Conservation (phyloP, 2,888 invertebrate species). For the Cinara cedri region DNA sequence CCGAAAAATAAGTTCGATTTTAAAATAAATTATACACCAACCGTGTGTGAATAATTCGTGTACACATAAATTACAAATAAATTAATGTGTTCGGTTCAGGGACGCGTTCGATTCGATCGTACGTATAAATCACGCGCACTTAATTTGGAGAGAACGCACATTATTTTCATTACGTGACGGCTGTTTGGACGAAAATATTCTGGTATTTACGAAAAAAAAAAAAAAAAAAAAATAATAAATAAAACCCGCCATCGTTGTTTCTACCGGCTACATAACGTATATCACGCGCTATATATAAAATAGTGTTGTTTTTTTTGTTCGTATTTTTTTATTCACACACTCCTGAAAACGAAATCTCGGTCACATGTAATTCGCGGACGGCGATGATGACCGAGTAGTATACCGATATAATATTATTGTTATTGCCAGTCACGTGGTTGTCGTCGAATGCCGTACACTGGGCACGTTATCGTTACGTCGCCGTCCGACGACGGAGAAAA, state of each 20-base stretch:
- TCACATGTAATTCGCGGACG: background rate
- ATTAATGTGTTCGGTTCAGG: constrained; percentile 11
- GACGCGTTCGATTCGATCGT: constrained; percentile 12
- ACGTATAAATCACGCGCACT: constrained; percentile 2
- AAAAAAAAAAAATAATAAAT: background rate
- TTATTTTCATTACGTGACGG: too few relatives aligned
- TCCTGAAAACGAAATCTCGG: constrained; percentile 15
- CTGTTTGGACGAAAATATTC: constrained; percentile 4
- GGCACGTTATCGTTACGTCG: too few relatives aligned
- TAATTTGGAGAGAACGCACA: background rate
- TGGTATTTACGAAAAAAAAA: constrained; percentile 3
- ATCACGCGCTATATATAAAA: too few relatives aligned
- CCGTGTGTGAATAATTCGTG: background rate
- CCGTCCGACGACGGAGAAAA: too few relatives aligned
- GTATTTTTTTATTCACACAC: too few relatives aligned
- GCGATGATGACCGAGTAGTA: too few relatives aligned
- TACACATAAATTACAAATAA: background rate
- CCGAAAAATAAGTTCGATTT: background rate
- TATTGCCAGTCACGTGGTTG: constrained; percentile 31
- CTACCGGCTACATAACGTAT: too few relatives aligned
- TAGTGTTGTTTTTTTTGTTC: too few relatives aligned
- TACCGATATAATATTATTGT: background rate
- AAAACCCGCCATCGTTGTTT: too few relatives aligned
- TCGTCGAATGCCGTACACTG: background rate
- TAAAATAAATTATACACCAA: constrained; percentile 18